A percentile compares a stretch with the other conserved stretches of the same genome.
Conservation (phyloP, 2,113 vertebrate species). For the Numida meleagris region DNA sequence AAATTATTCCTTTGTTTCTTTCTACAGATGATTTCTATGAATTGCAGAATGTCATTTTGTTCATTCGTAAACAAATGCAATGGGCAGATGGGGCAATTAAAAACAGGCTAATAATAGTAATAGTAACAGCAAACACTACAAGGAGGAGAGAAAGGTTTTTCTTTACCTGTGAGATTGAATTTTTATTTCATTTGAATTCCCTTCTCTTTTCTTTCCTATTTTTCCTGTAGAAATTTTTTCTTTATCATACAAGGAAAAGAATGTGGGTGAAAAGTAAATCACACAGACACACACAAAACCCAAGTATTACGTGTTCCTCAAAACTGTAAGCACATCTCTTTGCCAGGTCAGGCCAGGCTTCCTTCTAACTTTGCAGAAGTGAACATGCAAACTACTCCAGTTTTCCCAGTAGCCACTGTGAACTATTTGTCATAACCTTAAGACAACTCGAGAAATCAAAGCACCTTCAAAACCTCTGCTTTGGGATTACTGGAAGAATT, state of each 20-base stretch:
- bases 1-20: background rate
- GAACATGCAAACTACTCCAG: background rate
- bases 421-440: constrained; percentile 16
- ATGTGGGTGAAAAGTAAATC: background rate
- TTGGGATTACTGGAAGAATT: background rate
- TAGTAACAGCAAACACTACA: background rate
- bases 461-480: constrained; percentile 11
- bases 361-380: background rate
- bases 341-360: constrained; percentile 6
- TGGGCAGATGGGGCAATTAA: background rate
- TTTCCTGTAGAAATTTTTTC: background rate
- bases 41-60: background rate
- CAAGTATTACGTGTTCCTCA: background rate
- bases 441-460: constrained; percentile 31
- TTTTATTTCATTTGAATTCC: background rate
- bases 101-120: background rate
- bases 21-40: background rate
- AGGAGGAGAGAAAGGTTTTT: background rate
- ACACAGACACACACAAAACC: background rate
- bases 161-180: background rate
- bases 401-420: background rate
- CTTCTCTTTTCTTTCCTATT: background rate
- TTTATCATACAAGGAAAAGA: background rate
- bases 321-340: background rate
- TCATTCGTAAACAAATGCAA: constrained; percentile 20